These are phyloP conservation scores for Chionis minor DNA, from an alignment of 2,113 vertebrate genomes.

Conservation along the genomic window DNA sequence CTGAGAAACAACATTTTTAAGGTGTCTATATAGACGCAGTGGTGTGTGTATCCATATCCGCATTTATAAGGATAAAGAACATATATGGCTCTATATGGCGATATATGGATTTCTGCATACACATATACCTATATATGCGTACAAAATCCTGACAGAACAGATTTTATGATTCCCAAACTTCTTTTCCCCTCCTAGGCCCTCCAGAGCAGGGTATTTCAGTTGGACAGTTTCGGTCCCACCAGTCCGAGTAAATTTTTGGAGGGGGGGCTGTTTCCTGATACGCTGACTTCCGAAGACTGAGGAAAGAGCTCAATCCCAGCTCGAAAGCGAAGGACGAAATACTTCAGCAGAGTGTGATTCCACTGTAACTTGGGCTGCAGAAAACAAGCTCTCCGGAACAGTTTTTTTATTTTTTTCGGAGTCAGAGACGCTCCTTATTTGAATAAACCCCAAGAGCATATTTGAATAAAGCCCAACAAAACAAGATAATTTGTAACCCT, in stretches of 20 bases:
- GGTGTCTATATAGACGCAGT: not conserved
- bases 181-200: not conserved
- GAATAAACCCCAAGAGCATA: conserved; percentile 47
- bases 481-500: conserved; percentile 33
- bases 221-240: not conserved
- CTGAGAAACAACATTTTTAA: not conserved
- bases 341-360: not conserved
- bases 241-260: not conserved
- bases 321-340: not conserved
- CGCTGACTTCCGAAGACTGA: fast-evolving
- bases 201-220: not conserved
- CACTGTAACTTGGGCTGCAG: not conserved
- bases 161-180: not conserved
- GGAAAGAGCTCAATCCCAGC: not conserved
- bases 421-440: conserved; percentile 45
- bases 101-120: conserved; percentile 2
- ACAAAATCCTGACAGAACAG: not conserved
- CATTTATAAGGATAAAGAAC: not conserved
- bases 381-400: conserved; percentile 14
- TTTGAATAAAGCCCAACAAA: conserved; percentile 63
- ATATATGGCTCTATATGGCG: not conserved
- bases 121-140: not conserved
- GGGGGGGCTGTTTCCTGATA: fast-evolving
- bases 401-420: not conserved
- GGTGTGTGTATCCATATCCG: not conserved